Base-by-base conservation (phyloP, 2,113 vertebrate species). In the Malurus cyaneus region DNA sequence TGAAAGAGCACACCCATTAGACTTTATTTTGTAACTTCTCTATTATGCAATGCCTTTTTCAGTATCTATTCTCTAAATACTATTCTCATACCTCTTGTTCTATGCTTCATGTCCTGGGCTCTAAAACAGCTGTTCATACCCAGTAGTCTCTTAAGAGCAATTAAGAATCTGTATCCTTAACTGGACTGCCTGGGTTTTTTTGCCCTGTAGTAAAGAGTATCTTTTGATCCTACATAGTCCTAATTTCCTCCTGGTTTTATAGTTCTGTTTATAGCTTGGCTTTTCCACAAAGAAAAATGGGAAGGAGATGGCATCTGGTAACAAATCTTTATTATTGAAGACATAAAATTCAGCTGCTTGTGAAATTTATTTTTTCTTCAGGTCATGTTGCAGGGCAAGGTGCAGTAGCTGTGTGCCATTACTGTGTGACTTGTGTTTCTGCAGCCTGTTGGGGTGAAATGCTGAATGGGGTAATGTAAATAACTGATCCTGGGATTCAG, bases 131-230 rank as follows among this genome's bases (percentile, higher is more conserved):
- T 91, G 31, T 29, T 81, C 94, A 18, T 83, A 88, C 52, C 69
- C 82, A 77, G 5, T 10, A 77, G 78, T 67, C 77, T 92, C 70
- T 85, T 66, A 76, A 88, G 57, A 94, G 83, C 86, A 88, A 71
- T 96, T 93, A 89, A 79, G 83, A 92, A 87, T 74, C 41, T 86
- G 42, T 92, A 36, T 84, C 61, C 76, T 91, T 92, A 95, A 86
- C 93, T 74, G 88, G 60, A 47, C 94, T 96, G 78, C 53, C 44
- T 92, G 65, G 49, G 47, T 56, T 82, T 82, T 70, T 78, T 36
- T 46, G 41, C 53, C 36, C 13, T 60, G 10, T 64, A 89, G 67
- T 82, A 95, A 89, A 72, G 14, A 82, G 32, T 18, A 18, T 56
- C 8, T 73, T 96, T 93, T 90, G 86, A 64, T 97, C 19, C 42